Evolutionary conservation across 2,797 vertebrate genomes (phyloP), one percentile per base, ranked within the genome.

Genomic region (Scarus forsteni): DNA sequence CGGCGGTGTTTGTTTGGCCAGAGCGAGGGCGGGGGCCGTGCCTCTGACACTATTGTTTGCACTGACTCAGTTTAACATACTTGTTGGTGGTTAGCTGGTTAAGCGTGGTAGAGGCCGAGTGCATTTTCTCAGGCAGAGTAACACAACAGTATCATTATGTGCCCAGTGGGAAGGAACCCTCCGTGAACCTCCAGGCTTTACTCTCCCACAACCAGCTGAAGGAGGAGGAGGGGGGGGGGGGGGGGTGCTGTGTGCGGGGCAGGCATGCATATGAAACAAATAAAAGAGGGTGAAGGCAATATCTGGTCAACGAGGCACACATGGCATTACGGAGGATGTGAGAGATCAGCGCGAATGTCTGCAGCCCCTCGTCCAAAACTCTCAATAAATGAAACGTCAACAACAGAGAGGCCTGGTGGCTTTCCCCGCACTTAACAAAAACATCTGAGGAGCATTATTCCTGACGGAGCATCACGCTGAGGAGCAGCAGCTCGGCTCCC

Each of bases 311-410:
- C 78, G 62, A 86, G 86, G 88, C 85, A 85, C 89, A 91, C 87
- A 86, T 59, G 81, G 87, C 88, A 92, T 92, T 91, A 92, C 14
- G 27, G 86, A 88, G 91, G 90, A 93, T 92, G 93, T 91, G 88
- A 92, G 90, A 90, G 88, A 92, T 93, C 91, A 91, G 86, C 7
- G 66, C 73, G 78, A 85, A 92, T 80, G 85, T 93, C 89, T 89
- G 83, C 80, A 83, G 87, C 81, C 86, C 27, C 84, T 88, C 77
- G 60, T 81, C 80, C 85, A 88, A 90, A 92, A 91, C 87, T 90
- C 91, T 87, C 84, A 91, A 86, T 93, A 93, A 92, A 94, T 94
- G 88, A 94, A 94, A 95, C 87, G 79, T 93, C 92, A 94, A 93
- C 92, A 94, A 88, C 87, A 61, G 77, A 79, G 85, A 91, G 86